These are phyloP conservation scores for Diprion similis DNA, from an alignment of 1,140 invertebrate genomes.

Conservation along the genomic window DNA sequence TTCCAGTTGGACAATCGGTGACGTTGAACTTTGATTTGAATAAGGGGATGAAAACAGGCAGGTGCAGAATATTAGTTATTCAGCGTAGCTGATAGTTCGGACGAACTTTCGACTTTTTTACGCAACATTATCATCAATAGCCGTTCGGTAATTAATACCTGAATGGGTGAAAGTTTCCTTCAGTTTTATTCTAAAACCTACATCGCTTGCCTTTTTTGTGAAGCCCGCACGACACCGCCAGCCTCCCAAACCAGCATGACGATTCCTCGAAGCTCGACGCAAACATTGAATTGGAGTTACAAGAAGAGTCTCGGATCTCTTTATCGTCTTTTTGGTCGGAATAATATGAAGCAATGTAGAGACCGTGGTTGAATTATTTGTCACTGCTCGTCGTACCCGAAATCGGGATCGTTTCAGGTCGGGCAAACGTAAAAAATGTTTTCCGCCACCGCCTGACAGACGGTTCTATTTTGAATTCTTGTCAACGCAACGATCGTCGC, in stretches of 20 bases:
- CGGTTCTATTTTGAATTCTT: slow-evolving; percentile 6
- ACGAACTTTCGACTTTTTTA: not conserved
- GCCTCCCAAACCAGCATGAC: not conserved
- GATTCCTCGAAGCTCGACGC: not conserved
- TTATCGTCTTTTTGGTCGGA: too few relatives aligned
- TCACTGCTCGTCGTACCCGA: not conserved
- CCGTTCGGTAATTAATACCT: not conserved
- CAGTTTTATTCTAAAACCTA: not conserved
- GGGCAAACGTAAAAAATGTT: not conserved
- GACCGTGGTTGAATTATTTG: not conserved
- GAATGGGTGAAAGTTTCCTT: not conserved
- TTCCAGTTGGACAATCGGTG: not conserved
- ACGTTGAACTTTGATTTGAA: slow-evolving; percentile 2
- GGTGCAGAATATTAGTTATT: not conserved
- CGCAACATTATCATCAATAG: not conserved
- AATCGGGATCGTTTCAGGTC: not conserved
- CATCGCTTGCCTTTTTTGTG: not conserved
- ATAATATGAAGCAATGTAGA: not conserved
- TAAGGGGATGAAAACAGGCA: not conserved
- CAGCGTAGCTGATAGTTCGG: not conserved
- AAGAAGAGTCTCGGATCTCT: not conserved
- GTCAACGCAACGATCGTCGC: not conserved
- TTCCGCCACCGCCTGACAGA: not conserved
- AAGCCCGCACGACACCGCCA: not conserved
- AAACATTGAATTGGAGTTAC: not conserved